Percentiles rank a stretch among this genome's conserved stretches.
Evolutionary conservation across 1,140 invertebrate genomes (phyloP).

Genomic region (Hirudo medicinalis): DNA sequence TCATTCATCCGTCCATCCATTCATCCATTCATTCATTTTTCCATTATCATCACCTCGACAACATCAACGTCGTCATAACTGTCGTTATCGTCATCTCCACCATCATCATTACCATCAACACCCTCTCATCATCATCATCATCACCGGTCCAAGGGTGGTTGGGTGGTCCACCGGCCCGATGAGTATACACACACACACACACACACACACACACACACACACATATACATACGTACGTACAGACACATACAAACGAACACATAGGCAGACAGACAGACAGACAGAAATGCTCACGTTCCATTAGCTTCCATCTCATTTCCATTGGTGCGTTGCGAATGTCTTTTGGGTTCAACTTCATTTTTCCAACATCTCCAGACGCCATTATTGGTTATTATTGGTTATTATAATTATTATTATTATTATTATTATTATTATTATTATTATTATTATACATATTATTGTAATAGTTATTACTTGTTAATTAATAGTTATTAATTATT

Average conservation of each 20-base stretch:
- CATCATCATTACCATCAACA: background rate
- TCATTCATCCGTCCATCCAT: too few species aligned
- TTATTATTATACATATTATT: constrained; percentile 8
- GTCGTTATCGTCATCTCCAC: background rate
- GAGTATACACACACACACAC: constrained; percentile 1
- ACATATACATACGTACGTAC: background rate
- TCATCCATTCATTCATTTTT: too few species aligned
- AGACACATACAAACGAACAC: background rate
- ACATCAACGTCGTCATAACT: background rate
- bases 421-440: background rate
- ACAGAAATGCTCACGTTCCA: background rate
- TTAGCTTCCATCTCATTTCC: constrained; percentile 7
- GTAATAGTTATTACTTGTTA: background rate
- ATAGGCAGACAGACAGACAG: background rate
- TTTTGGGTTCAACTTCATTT: background rate
- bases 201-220: background rate
- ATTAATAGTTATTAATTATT: too few species aligned
- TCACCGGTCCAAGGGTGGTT: background rate
- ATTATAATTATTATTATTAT: background rate
- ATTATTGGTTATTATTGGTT: background rate
- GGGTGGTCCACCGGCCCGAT: background rate
- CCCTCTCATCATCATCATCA: background rate
- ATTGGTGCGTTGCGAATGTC: background rate
- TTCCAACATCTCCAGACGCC: background rate
- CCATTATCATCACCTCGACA: background rate